phyloP scores from a whole-genome alignment of 2,797 vertebrate species.

The Liasis olivaceus region DNA sequence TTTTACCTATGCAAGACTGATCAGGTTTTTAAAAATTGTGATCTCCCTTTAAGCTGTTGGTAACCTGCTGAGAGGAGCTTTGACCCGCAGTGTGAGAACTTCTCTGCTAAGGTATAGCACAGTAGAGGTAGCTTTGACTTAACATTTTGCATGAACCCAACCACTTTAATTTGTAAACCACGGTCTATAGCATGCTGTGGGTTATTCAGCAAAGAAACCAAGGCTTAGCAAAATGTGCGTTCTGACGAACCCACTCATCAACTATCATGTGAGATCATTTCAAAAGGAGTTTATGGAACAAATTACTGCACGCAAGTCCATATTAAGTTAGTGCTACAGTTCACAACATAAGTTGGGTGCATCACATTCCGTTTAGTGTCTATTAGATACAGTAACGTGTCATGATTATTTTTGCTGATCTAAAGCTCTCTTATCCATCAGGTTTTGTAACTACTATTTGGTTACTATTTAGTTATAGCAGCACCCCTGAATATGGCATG shows the following conservation, averaged over 20 bases:
- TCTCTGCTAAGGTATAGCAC: background rate
- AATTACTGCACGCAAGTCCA: background rate
- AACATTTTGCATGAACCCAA: background rate
- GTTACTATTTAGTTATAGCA: background rate
- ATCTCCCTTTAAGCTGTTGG: background rate
- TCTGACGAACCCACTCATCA: background rate
- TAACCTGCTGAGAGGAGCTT: background rate
- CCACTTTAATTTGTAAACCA: background rate
- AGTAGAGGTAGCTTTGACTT: background rate
- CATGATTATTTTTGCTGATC: background rate
- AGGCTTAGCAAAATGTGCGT: background rate
- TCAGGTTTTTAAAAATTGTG: background rate
- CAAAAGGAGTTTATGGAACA: background rate
- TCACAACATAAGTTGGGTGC: background rate
- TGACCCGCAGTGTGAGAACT: background rate
- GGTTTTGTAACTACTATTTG: background rate
- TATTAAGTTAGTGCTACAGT: background rate
- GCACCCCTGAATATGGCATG: background rate
- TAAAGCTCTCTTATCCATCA: background rate
- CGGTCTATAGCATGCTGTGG: background rate
- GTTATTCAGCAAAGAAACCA: background rate
- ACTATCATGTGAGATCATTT: background rate
- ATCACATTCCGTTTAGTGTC: slow-evolving; percentile 3
- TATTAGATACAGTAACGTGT: background rate
- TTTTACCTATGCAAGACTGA: background rate